Base-by-base conservation (phyloP, 1,140 invertebrate species). In the silkworm (Bombyx mori) region DNA sequence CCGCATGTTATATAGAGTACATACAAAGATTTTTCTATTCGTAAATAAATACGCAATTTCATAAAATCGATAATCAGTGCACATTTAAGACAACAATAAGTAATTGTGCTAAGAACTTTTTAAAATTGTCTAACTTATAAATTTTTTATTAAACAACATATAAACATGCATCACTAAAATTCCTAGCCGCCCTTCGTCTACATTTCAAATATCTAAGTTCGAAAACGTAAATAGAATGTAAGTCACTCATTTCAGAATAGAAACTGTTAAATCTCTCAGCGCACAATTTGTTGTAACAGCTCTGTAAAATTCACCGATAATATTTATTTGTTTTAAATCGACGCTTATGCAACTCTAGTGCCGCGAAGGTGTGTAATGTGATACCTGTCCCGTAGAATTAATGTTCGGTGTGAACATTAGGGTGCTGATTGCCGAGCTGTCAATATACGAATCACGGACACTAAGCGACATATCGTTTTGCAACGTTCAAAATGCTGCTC, bases 361-460 rank as follows among this genome's bases (percentile, higher is more conserved):
- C 65, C 66, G 56, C 66, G 65, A 73, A 65, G 67, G 69, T 71
- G 68, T 75, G 73, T 79, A 69, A 82, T 71, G 58, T 71, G 77
- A 79, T 71, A 82, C 71, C 76, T 79, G 77, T 77, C 79, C 54
- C 61, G 62, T 61, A 62, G 68, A 66, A 79, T 79, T 77, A 77
- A 64, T 69, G 71, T 73, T 60, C 52, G 61, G 68, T 51, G 68
- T 64, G 63, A 69, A 35, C 46, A 56, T 75, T 62, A 67, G 66
- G 65, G 66, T 63, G 58, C 66, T 52, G 35, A 50, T 10, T 45
- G 22, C 50, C 42, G 44, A 35, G 10, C 50, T 35, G 48, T 50
- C 51, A 53, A 53, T 56, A 56, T 46, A 44, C 6, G 54, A 43
- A 18, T 6, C 35, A 8, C 44, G 42, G 42, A 22, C 52, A 18